Conservation (phyloP, 2,888 invertebrate species). For the Scaeva pyrastri region DNA sequence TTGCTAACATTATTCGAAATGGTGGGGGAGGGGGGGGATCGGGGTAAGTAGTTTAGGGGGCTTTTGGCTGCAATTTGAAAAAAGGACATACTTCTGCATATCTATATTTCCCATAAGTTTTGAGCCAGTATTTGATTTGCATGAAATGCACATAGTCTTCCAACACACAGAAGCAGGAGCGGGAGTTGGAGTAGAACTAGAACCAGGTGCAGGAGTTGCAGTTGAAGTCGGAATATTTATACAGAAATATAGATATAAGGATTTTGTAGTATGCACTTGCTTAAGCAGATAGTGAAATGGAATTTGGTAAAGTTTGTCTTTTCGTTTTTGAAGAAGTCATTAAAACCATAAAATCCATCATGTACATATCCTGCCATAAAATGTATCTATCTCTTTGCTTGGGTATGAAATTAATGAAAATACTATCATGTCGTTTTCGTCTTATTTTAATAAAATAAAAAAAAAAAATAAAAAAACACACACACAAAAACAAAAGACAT, state of each 20-base stretch:
- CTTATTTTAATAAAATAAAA: too few relatives aligned
- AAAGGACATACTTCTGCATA: neutral
- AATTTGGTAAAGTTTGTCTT: slow-evolving; percentile 12
- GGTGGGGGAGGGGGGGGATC: neutral
- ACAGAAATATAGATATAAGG: neutral
- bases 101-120: slow-evolving; percentile 27
- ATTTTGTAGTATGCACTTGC: neutral
- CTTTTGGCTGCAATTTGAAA: neutral
- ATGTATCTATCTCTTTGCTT: neutral
- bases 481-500: neutral
- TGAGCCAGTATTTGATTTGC: slow-evolving; percentile 40
- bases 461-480: too few relatives aligned
- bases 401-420: slow-evolving; percentile 4
- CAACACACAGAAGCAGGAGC: too few relatives aligned
- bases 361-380: neutral
- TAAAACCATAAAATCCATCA: neutral
- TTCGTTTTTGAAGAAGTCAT: neutral
- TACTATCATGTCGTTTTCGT: neutral
- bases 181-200: too few relatives aligned
- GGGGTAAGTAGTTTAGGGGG: neutral
- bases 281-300: neutral
- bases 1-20: slow-evolving; percentile 2
- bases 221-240: neutral
- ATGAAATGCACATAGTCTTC: slow-evolving; percentile 27
- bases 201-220: neutral